phyloP scores from a whole-genome alignment of 2,797 vertebrate species.

The Uromys caudimaculatus region DNA sequence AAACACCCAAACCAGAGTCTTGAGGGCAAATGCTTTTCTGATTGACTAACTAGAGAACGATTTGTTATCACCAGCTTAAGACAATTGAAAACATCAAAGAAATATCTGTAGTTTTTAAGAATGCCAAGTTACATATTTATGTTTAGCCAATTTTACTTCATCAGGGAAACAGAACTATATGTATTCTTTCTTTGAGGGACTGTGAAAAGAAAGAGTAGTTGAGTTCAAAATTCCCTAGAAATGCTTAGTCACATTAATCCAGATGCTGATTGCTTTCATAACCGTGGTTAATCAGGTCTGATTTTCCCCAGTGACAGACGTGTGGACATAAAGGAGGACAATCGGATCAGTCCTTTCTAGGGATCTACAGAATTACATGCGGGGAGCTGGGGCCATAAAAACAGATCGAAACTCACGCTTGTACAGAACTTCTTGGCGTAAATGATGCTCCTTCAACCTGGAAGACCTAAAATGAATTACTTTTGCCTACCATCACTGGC shows the following conservation, averaged over 20 bases:
- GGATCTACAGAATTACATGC: constrained; percentile 26
- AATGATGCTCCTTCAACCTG: background rate
- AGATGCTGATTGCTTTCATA: background rate
- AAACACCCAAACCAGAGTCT: constrained; percentile 48
- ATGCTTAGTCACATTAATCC: constrained; percentile 8
- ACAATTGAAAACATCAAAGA: constrained; percentile 36
- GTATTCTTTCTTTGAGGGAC: background rate
- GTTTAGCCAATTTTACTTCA: constrained; percentile 51
- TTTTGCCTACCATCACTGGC: constrained; percentile 19
- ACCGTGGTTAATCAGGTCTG: background rate
- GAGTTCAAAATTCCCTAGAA: constrained; percentile 32
- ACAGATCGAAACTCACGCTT: background rate
- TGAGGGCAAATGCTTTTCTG: constrained; percentile 36
- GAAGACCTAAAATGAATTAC: constrained; percentile 42
- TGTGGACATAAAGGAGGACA: background rate
- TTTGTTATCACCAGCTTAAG: background rate
- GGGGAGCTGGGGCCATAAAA: background rate
- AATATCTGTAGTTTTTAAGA: constrained; percentile 8
- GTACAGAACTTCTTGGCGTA: constrained; percentile 48
- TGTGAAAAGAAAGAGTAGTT: constrained; percentile 35
- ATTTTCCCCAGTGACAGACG: background rate
- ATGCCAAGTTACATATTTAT: constrained; percentile 28
- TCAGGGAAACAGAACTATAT: background rate
- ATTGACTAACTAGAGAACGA: constrained; percentile 58
- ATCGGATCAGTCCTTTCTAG: constrained; percentile 23